Base-by-base conservation (phyloP, 2,888 invertebrate species). In the Habroteleia sp. region DNA sequence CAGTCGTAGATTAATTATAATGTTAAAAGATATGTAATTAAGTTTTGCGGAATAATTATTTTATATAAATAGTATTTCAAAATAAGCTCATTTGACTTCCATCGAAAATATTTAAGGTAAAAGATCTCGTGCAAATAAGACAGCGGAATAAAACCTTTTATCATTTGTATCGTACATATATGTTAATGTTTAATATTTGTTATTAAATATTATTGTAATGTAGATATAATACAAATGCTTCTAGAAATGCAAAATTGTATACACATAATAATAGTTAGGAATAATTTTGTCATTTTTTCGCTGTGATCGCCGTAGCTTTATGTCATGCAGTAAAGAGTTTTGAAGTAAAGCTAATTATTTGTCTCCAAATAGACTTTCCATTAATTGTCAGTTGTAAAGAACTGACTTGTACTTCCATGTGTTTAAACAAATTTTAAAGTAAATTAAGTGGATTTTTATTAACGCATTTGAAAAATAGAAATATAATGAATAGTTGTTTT, bases 311-410 rank as follows among this genome's bases (percentile, higher is more conserved):
- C 46, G 20, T 31, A 69, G 42, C 44, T n/a, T 69, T n/a, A 14
- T 60, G 27, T 48, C 42, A 37, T 23, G 31, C 46, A 29, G 20
- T 27, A 56, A 13, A 46, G 31, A 56, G 10, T 23, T 44, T 17
- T 13, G 31, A 44, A 54, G 46, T 56, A 44, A 66, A 68, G 48
- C 62, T 71, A 58, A 60, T 68, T 71, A 62, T 71, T 71, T 71
- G 62, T 71, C 71, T 52, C 50, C 16, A 20, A 39, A 60, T 50
- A 60, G 69, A 69, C 69, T 52, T 69, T 60, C 27, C 10, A 44
- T 60, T 44, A 62, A 50, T 54, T 42, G 23, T 31, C 42, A 50
- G 44, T 29, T 62, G 5, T 25, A 33, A 16, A 27, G 27, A 52
- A 60, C 37, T 8, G 29, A 65, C 48, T 60, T 69, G 68, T 58